Percentiles rank a stretch among this genome's conserved stretches.
Conservation (phyloP, 2,113 vertebrate species). For the Cryptomyrus ogoouensis region DNA sequence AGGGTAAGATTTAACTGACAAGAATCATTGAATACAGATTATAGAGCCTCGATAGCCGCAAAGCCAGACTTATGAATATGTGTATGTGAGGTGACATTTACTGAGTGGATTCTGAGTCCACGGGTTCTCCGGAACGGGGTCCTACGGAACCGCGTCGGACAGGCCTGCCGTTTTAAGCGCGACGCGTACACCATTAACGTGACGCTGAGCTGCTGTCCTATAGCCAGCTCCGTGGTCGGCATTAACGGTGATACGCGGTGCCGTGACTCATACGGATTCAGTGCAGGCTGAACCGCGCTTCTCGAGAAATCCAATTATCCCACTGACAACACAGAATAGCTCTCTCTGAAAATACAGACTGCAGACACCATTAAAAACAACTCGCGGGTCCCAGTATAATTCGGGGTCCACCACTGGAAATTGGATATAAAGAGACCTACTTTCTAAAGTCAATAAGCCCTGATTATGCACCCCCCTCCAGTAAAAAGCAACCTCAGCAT, state of each 20-base stretch:
- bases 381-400: background rate
- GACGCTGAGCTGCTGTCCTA: background rate
- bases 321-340: background rate
- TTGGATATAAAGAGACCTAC: background rate
- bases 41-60: background rate
- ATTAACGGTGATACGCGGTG: background rate
- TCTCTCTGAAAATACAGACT: conserved; percentile 7
- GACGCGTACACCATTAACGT: background rate
- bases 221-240: background rate
- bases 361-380: background rate
- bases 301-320: background rate
- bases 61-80: background rate
- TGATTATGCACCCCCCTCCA: background rate
- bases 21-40: background rate
- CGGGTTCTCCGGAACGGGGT: background rate
- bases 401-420: background rate
- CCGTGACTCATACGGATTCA: conserved; percentile 5
- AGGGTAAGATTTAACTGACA: background rate
- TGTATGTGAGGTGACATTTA: background rate
- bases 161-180: background rate
- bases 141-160: background rate
- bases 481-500: background rate
- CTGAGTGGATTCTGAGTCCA: background rate
- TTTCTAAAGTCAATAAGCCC: background rate
- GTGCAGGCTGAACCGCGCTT: background rate